phyloP scores from a whole-genome alignment of 2,797 vertebrate species.

The Thaleichthys pacificus region DNA sequence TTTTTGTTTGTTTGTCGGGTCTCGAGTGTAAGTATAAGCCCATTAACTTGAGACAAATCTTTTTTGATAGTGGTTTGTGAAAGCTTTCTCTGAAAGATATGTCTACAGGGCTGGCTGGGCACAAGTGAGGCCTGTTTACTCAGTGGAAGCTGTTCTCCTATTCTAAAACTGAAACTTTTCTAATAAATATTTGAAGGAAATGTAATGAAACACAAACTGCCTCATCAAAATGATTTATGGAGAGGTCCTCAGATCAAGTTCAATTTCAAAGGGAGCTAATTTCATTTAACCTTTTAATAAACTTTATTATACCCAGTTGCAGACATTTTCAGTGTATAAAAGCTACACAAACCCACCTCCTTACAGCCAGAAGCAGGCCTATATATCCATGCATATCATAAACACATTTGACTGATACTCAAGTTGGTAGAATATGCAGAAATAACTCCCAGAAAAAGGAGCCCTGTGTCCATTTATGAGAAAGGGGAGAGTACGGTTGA shows the following conservation, averaged over 20 bases:
- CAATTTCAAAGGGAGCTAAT: background rate
- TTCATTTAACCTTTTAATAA: background rate
- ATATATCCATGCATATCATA: slow-evolving; percentile 12
- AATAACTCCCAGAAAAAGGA: slow-evolving; percentile 24
- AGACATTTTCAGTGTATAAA: background rate
- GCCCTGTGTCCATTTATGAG: slow-evolving; percentile 27
- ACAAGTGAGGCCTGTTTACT: slow-evolving; percentile 44
- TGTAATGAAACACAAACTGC: slow-evolving; percentile 5
- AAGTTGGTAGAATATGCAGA: slow-evolving; percentile 29
- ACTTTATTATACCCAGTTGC: background rate
- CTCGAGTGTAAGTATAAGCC: slow-evolving; percentile 73
- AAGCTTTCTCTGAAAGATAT: slow-evolving; percentile 67
- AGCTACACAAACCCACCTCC: background rate
- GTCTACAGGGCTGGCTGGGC: slow-evolving; percentile 17
- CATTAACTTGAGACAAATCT: slow-evolving; percentile 78
- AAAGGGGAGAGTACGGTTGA: slow-evolving; percentile 42
- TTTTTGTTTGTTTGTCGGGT: slow-evolving; percentile 78
- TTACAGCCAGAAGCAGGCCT: background rate
- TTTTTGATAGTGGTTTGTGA: slow-evolving; percentile 78
- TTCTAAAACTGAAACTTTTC: slow-evolving; percentile 1
- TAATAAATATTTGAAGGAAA: background rate
- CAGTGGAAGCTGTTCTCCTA: slow-evolving; percentile 6
- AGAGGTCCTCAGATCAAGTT: background rate
- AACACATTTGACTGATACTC: slow-evolving; percentile 17
- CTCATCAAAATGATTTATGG: background rate